These are phyloP conservation scores for Brachynemurus nebulosus DNA, from an alignment of 2,888 invertebrate species.

Conservation along the genomic window DNA sequence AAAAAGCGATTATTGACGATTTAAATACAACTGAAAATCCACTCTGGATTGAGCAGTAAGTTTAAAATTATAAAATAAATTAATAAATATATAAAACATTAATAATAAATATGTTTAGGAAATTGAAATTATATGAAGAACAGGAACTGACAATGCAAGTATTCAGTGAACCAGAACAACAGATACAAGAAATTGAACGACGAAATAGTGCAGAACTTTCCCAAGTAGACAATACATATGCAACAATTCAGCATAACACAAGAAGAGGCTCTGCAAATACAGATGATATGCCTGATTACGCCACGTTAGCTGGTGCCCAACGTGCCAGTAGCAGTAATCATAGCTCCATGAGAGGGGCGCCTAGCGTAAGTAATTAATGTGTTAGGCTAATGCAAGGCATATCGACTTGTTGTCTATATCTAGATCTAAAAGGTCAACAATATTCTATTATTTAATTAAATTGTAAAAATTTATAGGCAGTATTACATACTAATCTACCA, in stretches of 20 bases:
- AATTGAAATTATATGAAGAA: constrained; percentile 78
- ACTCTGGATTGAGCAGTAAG: constrained; percentile 80
- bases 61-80: no score
- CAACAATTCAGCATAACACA: constrained; percentile 58
- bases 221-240: constrained; percentile 60
- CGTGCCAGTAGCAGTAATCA: constrained; percentile 26
- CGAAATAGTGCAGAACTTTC: constrained; percentile 36
- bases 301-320: constrained; percentile 41
- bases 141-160: constrained; percentile 91
- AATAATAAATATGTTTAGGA: constrained; percentile 34
- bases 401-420: no score
- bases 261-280: constrained; percentile 34
- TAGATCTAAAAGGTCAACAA: no score
- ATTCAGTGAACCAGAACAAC: constrained; percentile 59
- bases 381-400: no score
- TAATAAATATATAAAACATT: no score
- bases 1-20: constrained; percentile 71
- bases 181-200: constrained; percentile 30
- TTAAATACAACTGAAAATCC: constrained; percentile 85
- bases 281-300: constrained; percentile 47
- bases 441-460: no score
- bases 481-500: neutral
- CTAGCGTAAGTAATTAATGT: constrained; percentile 31
- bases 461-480: no score
- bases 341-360: constrained; percentile 37